Base-by-base conservation (phyloP, 2,888 invertebrate genomes). In the Drosophila limbata region DNA sequence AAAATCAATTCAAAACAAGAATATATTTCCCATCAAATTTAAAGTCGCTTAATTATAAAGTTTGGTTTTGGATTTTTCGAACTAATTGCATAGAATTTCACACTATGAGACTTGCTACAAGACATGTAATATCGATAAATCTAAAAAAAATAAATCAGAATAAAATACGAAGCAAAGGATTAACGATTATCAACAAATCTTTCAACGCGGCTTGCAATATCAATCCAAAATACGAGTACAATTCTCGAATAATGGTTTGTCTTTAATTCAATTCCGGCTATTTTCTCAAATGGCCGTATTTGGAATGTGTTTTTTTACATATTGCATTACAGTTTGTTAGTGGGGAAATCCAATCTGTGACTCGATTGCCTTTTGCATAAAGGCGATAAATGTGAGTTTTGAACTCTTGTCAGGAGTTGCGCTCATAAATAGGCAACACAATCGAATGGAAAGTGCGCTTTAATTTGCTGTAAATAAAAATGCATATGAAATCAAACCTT, bases 361-460 rank as follows among this genome's bases (percentile, higher is more conserved):
- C 13, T 13, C 13, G 31, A 50, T 50, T 33, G 48, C 11, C 6
- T 19, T 48, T 48, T 19, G 48, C 33, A 33, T 28, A 28, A 47
- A 47, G 1, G 44, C 44, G 48, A 31, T 6, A 17, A 11, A 48
- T 3, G 3, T 8, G 6, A 21, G 5, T 8, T 21, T 28, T 15
- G 0, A 28, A 9, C 9, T 15, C 4, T 28, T 47, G 9, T 10
- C 28, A 28, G 9, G 1, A 28, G n/a, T 28, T 4, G 57, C 40
- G 44, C 61, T 56, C 39, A 59, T 47, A 63, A 74, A 48, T 68
- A 74, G 53, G 53, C 69, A 47, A 57, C 19, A 4, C 1, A 19
- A 45, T 53, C 13, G 19, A 33, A 9, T 33, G 1, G 5, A 48
- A 37, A 37, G 3, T n/a, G 1, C 0, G 13, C 4, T 13, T 35